These are phyloP conservation scores for Etheostoma cragini DNA, from an alignment of 2,113 vertebrate species.

Conservation along the genomic window DNA sequence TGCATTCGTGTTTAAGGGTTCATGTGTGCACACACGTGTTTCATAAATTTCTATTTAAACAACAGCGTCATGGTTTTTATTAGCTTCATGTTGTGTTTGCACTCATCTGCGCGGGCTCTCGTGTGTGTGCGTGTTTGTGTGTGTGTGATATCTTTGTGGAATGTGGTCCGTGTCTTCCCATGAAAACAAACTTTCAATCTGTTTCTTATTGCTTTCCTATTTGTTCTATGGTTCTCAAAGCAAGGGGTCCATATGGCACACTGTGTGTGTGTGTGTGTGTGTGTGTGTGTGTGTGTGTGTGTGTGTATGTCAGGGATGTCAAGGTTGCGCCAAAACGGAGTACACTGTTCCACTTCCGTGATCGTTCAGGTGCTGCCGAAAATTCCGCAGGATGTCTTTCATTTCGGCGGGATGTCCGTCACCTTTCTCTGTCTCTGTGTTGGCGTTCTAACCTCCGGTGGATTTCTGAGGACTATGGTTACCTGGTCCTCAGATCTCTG, in stretches of 20 bases:
- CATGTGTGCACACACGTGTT: conserved; percentile 14
- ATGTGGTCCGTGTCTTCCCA: conserved; percentile 69
- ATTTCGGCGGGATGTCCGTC: too few relatives aligned
- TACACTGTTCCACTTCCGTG: not conserved
- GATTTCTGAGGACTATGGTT: too few relatives aligned
- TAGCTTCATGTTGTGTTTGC: conserved; percentile 62
- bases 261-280: conserved; percentile 52
- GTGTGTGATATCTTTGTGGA: conserved; percentile 45
- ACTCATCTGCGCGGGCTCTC: conserved; percentile 29
- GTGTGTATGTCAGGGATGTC: conserved; percentile 23
- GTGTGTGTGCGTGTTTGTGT: conserved; percentile 9
- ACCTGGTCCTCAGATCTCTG: too few relatives aligned
- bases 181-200: conserved; percentile 77
- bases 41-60: conserved; percentile 52
- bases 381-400: too few relatives aligned
- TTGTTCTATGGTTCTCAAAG: conserved; percentile 65
- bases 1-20: not conserved
- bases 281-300: conserved; percentile 40
- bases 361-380: too few relatives aligned
- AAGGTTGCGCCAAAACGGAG: conserved; percentile 44
- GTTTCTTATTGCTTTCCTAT: conserved; percentile 71
- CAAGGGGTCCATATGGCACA: conserved; percentile 64
- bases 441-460: too few relatives aligned
- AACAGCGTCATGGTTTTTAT: conserved; percentile 56
- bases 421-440: too few relatives aligned